Percentiles rank a stretch among this genome's conserved stretches.
Conservation (phyloP, 2,888 invertebrate genomes). For the Volucella zonaria region DNA sequence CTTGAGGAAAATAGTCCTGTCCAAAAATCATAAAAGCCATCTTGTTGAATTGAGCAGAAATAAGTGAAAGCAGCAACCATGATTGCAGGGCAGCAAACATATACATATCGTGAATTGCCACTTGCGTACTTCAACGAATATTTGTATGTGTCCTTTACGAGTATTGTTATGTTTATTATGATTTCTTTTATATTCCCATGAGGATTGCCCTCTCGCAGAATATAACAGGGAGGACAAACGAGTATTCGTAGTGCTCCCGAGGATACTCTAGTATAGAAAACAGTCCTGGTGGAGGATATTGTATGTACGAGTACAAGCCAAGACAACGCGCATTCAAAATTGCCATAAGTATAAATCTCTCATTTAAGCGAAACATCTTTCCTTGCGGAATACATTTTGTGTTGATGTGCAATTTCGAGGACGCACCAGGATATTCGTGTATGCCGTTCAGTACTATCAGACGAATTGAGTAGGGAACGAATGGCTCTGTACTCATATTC, state of each 20-base stretch:
- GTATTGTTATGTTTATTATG: slow-evolving; percentile 71
- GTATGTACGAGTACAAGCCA: slow-evolving; percentile 9
- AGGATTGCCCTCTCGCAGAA: slow-evolving; percentile 55
- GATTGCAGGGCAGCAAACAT: slow-evolving; percentile 44
- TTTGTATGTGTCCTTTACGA: slow-evolving; percentile 36
- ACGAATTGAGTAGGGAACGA: slow-evolving; percentile 2
- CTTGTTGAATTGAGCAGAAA: no score
- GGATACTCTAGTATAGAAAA: not conserved
- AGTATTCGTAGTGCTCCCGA: not conserved
- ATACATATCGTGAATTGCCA: slow-evolving; percentile 60
- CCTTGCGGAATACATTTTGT: slow-evolving; percentile 63
- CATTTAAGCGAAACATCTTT: slow-evolving; percentile 66
- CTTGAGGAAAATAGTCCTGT: no score
- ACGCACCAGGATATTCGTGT: slow-evolving; percentile 1
- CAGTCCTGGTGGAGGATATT: slow-evolving; percentile 3
- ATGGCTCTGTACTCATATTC: not conserved
- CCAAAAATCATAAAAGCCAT: no score
- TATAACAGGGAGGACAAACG: slow-evolving; percentile 16
- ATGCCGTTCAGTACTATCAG: slow-evolving; percentile 13
- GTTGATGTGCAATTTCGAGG: slow-evolving; percentile 63
- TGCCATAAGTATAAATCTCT: slow-evolving; percentile 59
- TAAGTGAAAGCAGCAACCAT: not conserved
- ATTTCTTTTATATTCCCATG: slow-evolving; percentile 67
- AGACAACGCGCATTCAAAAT: slow-evolving; percentile 39
- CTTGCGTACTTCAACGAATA: slow-evolving; percentile 29